Base-by-base conservation (phyloP, 2,888 invertebrate genomes). In the Melipona bicolor region DNA sequence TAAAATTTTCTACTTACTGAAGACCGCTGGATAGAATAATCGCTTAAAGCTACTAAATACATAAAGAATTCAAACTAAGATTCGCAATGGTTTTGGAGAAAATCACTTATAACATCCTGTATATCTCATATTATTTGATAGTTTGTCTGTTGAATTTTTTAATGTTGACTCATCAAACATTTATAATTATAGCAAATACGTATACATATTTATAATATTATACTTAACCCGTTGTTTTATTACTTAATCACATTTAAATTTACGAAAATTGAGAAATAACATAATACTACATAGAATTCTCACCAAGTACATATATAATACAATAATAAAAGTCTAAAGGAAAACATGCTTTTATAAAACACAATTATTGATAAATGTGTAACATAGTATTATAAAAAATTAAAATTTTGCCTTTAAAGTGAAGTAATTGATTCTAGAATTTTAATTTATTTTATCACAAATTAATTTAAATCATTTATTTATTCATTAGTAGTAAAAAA, bases 231-330 rank as follows among this genome's bases (percentile, higher is more conserved):
- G 0, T 50, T n/a, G 24, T 24, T 17, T 4, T 64, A 32, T 75
- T 70, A 76, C 59, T 24, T 61, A 65, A 65, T 50, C 50, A 64
- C 61, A 52, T 65, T 50, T 9, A 24, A 72, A 62, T 19, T 24
- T 50, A 56, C 62, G 27, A 56, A 49, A 68, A 71, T 50, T 43
- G 49, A 32, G 54, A 49, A 65, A 56, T 27, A 49, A 21, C n/a
- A 27, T 59, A 59, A 43, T 50, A 13, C 13, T n/a, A 54, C 54
- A 24, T 27, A 21, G n/a, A 36, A 61, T 64, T 27, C 27, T 54
- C n/a, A 43, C 6, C 61, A 67, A 79, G 67, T 74, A 27, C 27
- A 27, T 27, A 27, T 52, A 62, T 74, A 62, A 62, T 72, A 71
- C 50, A 70, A 54, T 54, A 56, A 27, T 54, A 78, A 77, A 50